A percentile compares a stretch with the other conserved stretches of the same genome.
These are phyloP conservation scores for Coleophora flavipennella DNA, from an alignment of 2,888 invertebrate genomes.

Conservation along the genomic window DNA sequence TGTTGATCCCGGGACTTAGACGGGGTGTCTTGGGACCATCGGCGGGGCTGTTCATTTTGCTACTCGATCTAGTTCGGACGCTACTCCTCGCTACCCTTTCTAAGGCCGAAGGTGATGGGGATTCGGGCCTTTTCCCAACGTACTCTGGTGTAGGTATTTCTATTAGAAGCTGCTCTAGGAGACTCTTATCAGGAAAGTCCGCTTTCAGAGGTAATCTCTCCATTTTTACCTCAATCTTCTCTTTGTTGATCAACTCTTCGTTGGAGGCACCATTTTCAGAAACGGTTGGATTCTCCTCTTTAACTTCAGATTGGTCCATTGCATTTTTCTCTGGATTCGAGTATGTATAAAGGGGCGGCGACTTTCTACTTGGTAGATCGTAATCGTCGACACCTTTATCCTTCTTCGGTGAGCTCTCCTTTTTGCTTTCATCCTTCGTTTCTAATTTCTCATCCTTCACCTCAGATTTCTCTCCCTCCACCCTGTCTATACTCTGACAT, in stretches of 20 bases:
- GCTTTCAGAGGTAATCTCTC: conserved; percentile 57
- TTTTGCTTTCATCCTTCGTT: conserved; percentile 16
- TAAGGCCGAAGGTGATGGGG: conserved; percentile 59
- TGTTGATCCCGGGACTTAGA: conserved; percentile 50
- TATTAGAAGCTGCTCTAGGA: conserved; percentile 85
- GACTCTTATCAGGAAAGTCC: conserved; percentile 71
- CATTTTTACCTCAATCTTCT: conserved; percentile 31
- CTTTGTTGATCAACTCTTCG: conserved; percentile 19
- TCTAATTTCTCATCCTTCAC: conserved; percentile 16
- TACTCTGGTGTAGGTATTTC: conserved; percentile 82
- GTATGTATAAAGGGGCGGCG: conserved; percentile 84
- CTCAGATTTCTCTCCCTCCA: conserved; percentile 6
- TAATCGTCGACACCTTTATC: conserved; percentile 44
- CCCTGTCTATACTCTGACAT: conserved; percentile 2
- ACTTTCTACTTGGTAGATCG: conserved; percentile 79
- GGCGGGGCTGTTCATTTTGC: conserved; percentile 78
- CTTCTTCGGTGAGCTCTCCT: conserved; percentile 24
- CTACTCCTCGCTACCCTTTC: conserved; percentile 64
- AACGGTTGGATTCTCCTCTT: conserved; percentile 22
- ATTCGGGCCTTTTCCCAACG: conserved; percentile 59
- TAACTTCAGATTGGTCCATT: conserved; percentile 41
- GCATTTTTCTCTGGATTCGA: conserved; percentile 79
- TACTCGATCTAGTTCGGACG: conserved; percentile 78
- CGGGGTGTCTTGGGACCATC: conserved; percentile 62
- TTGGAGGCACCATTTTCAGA: conserved; percentile 43